Conservation (phyloP, 2,888 invertebrate species). For the Drosophila recens region DNA sequence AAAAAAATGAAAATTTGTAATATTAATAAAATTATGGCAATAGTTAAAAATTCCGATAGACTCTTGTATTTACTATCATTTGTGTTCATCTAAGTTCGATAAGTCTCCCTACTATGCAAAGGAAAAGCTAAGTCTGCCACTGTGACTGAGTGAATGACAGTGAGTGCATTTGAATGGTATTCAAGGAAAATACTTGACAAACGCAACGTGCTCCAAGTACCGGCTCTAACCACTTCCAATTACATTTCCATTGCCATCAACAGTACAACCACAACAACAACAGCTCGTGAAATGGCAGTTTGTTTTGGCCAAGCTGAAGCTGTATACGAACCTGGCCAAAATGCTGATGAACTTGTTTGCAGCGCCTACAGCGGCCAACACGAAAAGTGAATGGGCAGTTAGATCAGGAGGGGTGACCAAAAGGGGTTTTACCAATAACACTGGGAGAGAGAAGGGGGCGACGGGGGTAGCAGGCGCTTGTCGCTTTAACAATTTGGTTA, state of each 20-base stretch:
- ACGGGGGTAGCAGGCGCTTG: constrained; percentile 25
- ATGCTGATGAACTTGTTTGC: constrained; percentile 77
- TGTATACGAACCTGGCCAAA: constrained; percentile 51
- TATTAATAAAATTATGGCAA: no score
- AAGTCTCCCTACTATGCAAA: constrained; percentile 8
- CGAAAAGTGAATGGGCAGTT: constrained; percentile 64
- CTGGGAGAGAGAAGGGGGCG: neutral
- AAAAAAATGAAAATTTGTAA: neutral
- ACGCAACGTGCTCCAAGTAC: constrained; percentile 33
- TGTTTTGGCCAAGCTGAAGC: constrained; percentile 52
- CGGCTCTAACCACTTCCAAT: constrained; percentile 39
- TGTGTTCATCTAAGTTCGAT: neutral
- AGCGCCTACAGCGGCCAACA: constrained; percentile 62
- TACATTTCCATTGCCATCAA: constrained; percentile 44
- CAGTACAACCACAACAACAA: constrained; percentile 24
- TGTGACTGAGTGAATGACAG: constrained; percentile 22
- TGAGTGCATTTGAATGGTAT: constrained; percentile 31
- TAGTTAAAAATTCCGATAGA: constrained; percentile 29
- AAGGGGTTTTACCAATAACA: neutral
- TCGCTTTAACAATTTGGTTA: constrained; percentile 76
- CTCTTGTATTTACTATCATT: neutral
- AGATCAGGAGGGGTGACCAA: neutral
- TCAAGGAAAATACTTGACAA: constrained; percentile 48
- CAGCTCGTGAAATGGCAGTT: constrained; percentile 59
- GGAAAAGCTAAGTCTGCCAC: constrained; percentile 9